Evolutionary conservation across 92 coral and sea anemone species (phyloP).

Genomic region (Porites cylindrica): DNA sequence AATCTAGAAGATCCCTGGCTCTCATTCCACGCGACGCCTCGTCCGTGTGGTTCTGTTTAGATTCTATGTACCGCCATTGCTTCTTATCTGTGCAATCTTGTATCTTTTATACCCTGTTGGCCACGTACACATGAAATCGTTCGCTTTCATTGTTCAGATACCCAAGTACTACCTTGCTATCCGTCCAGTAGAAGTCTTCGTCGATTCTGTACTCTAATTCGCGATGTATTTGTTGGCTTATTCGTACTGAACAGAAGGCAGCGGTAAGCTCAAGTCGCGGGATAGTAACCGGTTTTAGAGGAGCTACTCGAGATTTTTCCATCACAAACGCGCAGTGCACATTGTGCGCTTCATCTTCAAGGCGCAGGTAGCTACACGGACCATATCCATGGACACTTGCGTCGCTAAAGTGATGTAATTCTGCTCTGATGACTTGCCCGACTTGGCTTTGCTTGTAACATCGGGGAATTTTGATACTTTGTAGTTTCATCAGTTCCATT

Average conservation of each 20-base stretch:
- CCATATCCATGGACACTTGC: conserved; percentile 52
- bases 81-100: conserved; percentile 9
- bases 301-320: conserved; percentile 39
- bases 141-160: conserved; percentile 35
- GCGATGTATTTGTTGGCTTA: conserved; percentile 28
- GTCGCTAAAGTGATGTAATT: conserved; percentile 59
- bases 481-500: background rate
- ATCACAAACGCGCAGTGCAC: conserved; percentile 43
- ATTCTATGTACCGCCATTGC: conserved; percentile 34
- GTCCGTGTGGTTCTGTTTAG: conserved; percentile 39
- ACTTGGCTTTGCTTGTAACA: conserved; percentile 54
- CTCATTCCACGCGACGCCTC: conserved; percentile 47
- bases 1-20: conserved; percentile 14
- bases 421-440: conserved; percentile 26
- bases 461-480: conserved; percentile 30
- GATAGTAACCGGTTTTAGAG: conserved; percentile 39
- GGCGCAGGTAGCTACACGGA: conserved; percentile 33
- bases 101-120: conserved; percentile 47
- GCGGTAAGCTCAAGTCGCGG: conserved; percentile 42
- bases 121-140: conserved; percentile 32
- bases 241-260: conserved; percentile 17
- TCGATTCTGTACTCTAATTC: conserved; percentile 31
- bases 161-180: conserved; percentile 20
- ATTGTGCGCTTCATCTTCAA: background rate
- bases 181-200: background rate